Evolutionary conservation across 2,797 vertebrate genomes (phyloP).

Genomic region (Jordanella pulchra): DNA sequence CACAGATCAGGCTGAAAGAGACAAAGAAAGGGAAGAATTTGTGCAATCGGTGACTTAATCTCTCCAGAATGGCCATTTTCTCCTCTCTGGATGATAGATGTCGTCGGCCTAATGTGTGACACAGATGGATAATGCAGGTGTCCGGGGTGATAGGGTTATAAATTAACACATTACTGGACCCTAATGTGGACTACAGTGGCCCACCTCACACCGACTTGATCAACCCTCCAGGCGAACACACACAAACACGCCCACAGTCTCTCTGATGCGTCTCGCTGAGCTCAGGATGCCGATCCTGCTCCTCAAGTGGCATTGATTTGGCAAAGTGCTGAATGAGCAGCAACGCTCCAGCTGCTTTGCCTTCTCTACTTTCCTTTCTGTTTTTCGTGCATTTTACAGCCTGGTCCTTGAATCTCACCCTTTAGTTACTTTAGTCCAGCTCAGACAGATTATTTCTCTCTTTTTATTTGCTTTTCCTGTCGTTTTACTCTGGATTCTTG

Average conservation of each 20-base stretch:
- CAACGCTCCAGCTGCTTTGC: slow-evolving; percentile 88
- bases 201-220: slow-evolving; percentile 68
- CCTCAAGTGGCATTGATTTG: slow-evolving; percentile 99
- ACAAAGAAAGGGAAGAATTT: slow-evolving; percentile 50
- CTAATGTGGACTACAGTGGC: slow-evolving; percentile 92
- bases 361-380: slow-evolving; percentile 51
- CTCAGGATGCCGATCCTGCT: slow-evolving; percentile 92
- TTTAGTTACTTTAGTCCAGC: slow-evolving; percentile 24
- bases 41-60: slow-evolving; percentile 63
- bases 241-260: slow-evolving; percentile 57
- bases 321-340: slow-evolving; percentile 99
- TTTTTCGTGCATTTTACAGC: slow-evolving; percentile 64
- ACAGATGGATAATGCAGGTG: slow-evolving; percentile 95
- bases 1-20: slow-evolving; percentile 59
- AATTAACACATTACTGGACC: slow-evolving; percentile 98
- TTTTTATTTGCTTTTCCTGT: slow-evolving; percentile 18
- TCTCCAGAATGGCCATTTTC: slow-evolving; percentile 58
- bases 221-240: slow-evolving; percentile 56
- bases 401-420: slow-evolving; percentile 37
- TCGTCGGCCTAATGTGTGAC: slow-evolving; percentile 89
- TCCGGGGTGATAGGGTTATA: slow-evolving; percentile 94
- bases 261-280: slow-evolving; percentile 87
- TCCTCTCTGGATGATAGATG: slow-evolving; percentile 89
- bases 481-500: slow-evolving; percentile 1
- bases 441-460: slow-evolving; percentile 7